Percentiles rank a stretch among this genome's conserved stretches.
Evolutionary conservation across 2,797 vertebrate genomes (phyloP).

Genomic region (Cuculus canorus): DNA sequence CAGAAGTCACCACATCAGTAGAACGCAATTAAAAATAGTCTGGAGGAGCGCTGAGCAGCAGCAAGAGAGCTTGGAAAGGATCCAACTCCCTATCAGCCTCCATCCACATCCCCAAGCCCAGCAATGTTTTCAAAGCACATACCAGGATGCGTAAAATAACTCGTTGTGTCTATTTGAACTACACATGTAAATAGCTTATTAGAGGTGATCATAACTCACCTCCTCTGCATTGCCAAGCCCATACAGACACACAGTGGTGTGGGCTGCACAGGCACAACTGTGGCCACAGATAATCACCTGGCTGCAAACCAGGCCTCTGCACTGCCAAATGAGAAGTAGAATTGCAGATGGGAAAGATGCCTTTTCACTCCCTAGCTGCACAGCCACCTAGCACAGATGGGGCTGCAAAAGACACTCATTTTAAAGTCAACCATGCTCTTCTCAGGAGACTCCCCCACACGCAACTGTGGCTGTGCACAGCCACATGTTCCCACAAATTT

Average conservation of each 20-base stretch:
- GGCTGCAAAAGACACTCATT: background rate
- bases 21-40: slow-evolving; percentile 17
- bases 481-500: background rate
- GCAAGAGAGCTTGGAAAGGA: background rate
- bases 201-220: background rate
- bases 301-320: background rate
- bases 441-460: background rate
- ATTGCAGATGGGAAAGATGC: background rate
- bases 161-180: background rate
- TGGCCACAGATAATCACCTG: background rate
- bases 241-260: accelerated
- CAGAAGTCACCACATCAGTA: background rate
- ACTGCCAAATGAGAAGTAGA: background rate
- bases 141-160: background rate
- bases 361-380: background rate
- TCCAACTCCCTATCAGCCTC: background rate
- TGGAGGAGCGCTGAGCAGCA: background rate
- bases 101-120: background rate
- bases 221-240: background rate
- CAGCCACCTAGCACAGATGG: background rate
- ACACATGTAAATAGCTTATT: background rate
- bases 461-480: background rate
- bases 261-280: accelerated
- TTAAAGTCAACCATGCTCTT: background rate
- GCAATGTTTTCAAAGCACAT: background rate